Conservation (phyloP, 35 echinoderm and acorn worm species). For the Nesometra sesokonis region DNA sequence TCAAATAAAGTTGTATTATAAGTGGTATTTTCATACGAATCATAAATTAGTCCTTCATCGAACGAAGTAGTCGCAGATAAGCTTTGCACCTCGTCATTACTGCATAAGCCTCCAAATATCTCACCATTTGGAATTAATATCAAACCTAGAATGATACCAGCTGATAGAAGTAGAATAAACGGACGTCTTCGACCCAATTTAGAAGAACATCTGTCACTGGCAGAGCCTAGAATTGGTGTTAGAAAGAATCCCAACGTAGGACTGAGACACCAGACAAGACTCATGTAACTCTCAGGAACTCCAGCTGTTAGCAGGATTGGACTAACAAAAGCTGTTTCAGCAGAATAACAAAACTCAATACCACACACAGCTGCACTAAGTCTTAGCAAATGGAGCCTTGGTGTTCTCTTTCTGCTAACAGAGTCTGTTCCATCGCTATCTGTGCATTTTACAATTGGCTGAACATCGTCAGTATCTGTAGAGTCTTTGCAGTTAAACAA, state of each 20-base stretch:
- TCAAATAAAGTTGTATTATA: background rate
- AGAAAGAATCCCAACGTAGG: constrained; percentile 72
- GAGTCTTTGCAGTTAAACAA: background rate
- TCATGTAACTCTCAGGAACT: constrained; percentile 80
- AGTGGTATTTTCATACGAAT: background rate
- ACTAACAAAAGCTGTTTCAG: constrained; percentile 91
- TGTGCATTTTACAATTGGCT: constrained; percentile 6
- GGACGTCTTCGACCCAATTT: constrained; percentile 70
- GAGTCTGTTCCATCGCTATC: constrained; percentile 9
- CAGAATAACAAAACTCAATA: constrained; percentile 98
- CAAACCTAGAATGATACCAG: constrained; percentile 67
- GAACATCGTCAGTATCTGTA: constrained; percentile 2
- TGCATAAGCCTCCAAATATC: constrained; percentile 25
- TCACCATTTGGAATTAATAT: constrained; percentile 85
- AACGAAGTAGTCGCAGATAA: constrained; percentile 1
- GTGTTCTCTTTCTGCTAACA: constrained; percentile 14
- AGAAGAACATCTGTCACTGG: constrained; percentile 82
- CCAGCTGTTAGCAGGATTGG: constrained; percentile 74
- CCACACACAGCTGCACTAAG: constrained; percentile 92
- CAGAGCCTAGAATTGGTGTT: constrained; percentile 86
- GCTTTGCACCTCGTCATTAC: constrained; percentile 6
- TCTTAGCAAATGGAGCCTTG: constrained; percentile 36
- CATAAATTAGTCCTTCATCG: background rate
- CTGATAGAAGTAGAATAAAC: constrained; percentile 82
- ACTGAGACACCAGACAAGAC: constrained; percentile 93